Conservation (phyloP, 2,113 vertebrate species). For the Lepus europaeus region DNA sequence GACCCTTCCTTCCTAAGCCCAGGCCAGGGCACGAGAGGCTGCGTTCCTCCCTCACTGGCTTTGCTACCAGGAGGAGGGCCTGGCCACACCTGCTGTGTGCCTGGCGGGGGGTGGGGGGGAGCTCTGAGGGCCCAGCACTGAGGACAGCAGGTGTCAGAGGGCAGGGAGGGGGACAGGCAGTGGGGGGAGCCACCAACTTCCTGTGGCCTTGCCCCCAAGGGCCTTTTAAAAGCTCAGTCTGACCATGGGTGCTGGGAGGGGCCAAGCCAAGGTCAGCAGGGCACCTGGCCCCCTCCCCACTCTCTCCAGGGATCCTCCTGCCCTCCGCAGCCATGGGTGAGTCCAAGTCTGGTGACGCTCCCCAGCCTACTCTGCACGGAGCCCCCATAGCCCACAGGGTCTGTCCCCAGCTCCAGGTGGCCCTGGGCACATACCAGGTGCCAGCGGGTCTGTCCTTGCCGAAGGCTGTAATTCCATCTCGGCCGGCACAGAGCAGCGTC, state of each 20-base stretch:
- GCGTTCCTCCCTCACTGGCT: constrained; percentile 32
- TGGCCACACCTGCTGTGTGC: background rate
- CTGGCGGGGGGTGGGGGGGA: background rate
- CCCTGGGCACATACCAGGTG: background rate
- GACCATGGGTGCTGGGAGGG: background rate
- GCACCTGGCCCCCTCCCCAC: background rate
- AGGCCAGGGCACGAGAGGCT: background rate
- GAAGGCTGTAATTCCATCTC: constrained; percentile 74
- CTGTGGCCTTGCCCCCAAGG: background rate
- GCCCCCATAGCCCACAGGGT: background rate
- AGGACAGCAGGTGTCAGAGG: background rate
- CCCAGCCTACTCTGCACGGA: rapidly evolving
- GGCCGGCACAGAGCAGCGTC: background rate
- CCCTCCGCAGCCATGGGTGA: background rate
- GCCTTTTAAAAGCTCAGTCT: background rate
- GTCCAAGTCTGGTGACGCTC: background rate
- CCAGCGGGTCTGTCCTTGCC: rapidly evolving
- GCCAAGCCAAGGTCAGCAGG: background rate
- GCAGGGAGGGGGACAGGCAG: background rate
- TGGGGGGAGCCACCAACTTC: background rate
- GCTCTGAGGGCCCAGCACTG: background rate
- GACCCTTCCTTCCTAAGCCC: constrained; percentile 61
- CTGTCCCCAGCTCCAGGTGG: background rate
- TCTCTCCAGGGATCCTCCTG: background rate
- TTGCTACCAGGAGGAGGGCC: background rate